phyloP scores from a whole-genome alignment of 2,888 invertebrate genomes.

The Ommatoiulus sabulosus region DNA sequence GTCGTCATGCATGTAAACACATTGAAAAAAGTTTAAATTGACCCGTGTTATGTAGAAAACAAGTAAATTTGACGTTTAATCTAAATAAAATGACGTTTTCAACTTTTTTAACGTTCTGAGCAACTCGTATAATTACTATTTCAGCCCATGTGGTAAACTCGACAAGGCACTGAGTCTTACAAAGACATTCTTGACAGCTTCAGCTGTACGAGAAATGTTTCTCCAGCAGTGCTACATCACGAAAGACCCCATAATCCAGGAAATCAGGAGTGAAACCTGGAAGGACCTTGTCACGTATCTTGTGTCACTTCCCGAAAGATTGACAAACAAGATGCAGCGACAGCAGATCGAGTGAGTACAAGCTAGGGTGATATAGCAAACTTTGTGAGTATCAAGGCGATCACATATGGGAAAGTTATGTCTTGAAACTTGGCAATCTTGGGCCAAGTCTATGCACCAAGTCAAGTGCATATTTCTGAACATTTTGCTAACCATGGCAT shows the following conservation, averaged over 20 bases:
- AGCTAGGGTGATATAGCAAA: no score
- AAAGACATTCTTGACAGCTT: background rate
- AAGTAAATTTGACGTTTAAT: no score
- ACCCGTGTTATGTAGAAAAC: no score
- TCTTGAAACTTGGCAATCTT: no score
- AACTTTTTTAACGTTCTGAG: background rate
- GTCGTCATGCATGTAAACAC: no score
- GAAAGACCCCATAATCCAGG: background rate
- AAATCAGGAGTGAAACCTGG: slow-evolving; percentile 39
- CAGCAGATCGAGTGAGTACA: background rate
- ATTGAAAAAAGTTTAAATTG: no score
- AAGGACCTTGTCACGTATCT: slow-evolving; percentile 45
- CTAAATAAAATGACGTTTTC: no score
- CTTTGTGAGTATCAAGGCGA: no score
- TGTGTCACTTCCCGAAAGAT: slow-evolving; percentile 49
- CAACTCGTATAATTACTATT: background rate
- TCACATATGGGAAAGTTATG: background rate
- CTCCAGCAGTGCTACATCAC: background rate
- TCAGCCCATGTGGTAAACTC: background rate
- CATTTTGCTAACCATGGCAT: no score
- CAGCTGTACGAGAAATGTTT: background rate
- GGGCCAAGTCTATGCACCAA: no score
- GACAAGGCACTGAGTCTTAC: slow-evolving; percentile 46
- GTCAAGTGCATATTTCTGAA: no score
- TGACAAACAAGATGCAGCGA: slow-evolving; percentile 39